These are phyloP conservation scores for Lymantria dispar DNA, from an alignment of 2,888 invertebrate species.

Conservation along the genomic window DNA sequence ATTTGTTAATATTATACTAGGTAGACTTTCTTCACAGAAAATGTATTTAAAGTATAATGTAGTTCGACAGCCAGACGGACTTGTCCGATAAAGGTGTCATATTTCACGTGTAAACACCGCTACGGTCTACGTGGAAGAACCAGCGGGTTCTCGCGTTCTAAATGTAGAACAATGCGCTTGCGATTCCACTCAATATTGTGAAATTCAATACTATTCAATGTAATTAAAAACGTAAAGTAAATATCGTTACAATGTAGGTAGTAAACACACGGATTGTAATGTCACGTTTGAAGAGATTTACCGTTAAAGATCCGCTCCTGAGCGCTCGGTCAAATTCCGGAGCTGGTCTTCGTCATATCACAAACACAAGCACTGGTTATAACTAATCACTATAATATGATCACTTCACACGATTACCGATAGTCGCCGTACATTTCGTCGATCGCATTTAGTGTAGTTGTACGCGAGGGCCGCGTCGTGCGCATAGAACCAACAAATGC, in stretches of 20 bases:
- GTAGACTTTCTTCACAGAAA: conserved; percentile 45
- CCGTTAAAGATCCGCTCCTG: conserved; percentile 74
- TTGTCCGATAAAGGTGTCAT: conserved; percentile 59
- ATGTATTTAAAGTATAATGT: conserved; percentile 38
- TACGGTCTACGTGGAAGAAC: conserved; percentile 67
- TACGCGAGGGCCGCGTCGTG: conserved; percentile 64
- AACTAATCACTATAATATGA: conserved; percentile 57
- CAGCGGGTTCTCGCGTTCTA: conserved; percentile 38
- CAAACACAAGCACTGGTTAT: conserved; percentile 52
- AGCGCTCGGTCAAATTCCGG: conserved; percentile 55
- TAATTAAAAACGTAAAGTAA: background rate
- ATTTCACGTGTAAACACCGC: conserved; percentile 74
- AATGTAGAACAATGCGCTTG: conserved; percentile 54
- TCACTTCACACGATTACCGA: conserved; percentile 72
- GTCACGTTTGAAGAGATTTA: conserved; percentile 68
- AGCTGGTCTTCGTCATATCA: conserved; percentile 62
- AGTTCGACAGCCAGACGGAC: conserved; percentile 34
- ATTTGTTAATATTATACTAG: conserved; percentile 28
- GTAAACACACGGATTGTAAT: conserved; percentile 71
- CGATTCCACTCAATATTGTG: conserved; percentile 15
- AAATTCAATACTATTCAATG: background rate
- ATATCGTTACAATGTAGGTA: conserved; percentile 61
- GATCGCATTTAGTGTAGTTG: conserved; percentile 48
- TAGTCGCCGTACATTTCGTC: conserved; percentile 68
- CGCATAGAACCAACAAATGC: conserved; percentile 75